Conservation (phyloP, 2,797 vertebrate species). For the Anguilla obscura region DNA sequence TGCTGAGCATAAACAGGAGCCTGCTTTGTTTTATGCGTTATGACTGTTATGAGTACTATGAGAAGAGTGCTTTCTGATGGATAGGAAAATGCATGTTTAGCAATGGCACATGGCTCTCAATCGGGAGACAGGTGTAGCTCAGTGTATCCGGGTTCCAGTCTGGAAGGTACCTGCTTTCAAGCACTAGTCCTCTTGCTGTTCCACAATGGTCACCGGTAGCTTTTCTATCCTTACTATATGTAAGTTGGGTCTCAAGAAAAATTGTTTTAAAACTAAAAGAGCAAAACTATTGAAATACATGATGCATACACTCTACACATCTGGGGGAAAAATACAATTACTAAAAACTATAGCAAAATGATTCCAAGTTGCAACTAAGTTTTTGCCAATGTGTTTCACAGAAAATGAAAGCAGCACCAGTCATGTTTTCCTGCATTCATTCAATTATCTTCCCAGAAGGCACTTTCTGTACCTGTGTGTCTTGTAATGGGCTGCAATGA, state of each 20-base stretch:
- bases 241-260: too few species aligned
- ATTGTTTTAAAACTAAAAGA: neutral
- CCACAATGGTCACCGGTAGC: too few species aligned
- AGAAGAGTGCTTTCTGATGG: neutral
- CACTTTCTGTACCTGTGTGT: neutral
- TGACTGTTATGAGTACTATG: neutral
- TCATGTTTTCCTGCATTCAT: neutral
- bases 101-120: too few species aligned
- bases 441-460: neutral
- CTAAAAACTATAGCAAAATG: neutral
- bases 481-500: neutral
- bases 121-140: too few species aligned
- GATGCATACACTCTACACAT: neutral
- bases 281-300: neutral
- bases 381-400: neutral
- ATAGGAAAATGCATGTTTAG: neutral
- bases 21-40: neutral
- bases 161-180: too few species aligned
- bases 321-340: neutral
- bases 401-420: neutral
- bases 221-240: too few species aligned
- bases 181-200: too few species aligned
- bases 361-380: neutral
- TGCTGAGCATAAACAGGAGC: neutral
- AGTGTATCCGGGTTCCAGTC: too few species aligned